Evolutionary conservation across 2,113 vertebrate genomes (phyloP).

Genomic region (Urocynchramus pylzowi): DNA sequence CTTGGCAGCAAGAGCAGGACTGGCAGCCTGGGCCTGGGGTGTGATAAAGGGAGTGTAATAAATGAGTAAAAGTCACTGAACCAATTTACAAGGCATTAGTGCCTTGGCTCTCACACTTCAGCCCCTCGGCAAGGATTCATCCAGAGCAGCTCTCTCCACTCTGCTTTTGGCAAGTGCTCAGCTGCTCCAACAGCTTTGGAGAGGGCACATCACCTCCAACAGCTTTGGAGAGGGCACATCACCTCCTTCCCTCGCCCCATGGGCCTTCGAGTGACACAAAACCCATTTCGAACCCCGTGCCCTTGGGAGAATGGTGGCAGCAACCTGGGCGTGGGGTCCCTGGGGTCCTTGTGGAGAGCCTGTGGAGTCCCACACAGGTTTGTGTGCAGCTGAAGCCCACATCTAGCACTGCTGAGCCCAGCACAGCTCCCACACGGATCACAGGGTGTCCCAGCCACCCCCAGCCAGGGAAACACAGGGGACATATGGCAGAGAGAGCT

Average conservation of each 20-base stretch:
- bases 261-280: neutral
- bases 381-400: neutral
- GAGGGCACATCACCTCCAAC: neutral
- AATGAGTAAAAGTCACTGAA: slow-evolving; percentile 58
- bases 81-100: slow-evolving; percentile 54
- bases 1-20: slow-evolving; percentile 22
- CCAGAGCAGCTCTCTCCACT: neutral
- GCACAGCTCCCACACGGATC: accelerated
- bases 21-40: neutral
- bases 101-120: slow-evolving; percentile 14
- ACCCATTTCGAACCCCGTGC: neutral
- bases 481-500: neutral
- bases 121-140: slow-evolving; percentile 15
- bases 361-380: neutral
- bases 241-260: neutral
- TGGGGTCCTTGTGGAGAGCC: neutral
- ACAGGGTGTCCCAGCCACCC: neutral
- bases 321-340: neutral
- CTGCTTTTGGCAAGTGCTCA: neutral
- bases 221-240: neutral
- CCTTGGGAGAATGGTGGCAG: neutral
- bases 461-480: neutral
- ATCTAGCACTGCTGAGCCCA: neutral
- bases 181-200: neutral
- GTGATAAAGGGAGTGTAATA: slow-evolving; percentile 5